phyloP scores from a whole-genome alignment of 2,888 invertebrate genomes.

The Nineta flava region DNA sequence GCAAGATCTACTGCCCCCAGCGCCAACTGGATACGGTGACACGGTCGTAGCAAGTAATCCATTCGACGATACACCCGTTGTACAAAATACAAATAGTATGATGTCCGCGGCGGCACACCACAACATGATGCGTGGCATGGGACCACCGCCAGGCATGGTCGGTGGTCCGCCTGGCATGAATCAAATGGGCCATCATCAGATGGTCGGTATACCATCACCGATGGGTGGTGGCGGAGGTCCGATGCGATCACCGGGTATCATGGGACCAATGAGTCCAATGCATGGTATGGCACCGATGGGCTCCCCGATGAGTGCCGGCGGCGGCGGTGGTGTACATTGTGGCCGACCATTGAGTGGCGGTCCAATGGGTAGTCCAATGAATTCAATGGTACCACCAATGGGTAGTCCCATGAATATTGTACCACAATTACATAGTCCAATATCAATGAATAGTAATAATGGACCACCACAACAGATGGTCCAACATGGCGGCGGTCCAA shows the following conservation, averaged over 20 bases:
- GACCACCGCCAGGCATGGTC: conserved; percentile 14
- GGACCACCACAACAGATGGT: conserved; percentile 33
- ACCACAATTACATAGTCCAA: conserved; percentile 59
- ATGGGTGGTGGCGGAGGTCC: conserved; percentile 20
- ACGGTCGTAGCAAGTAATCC: conserved; percentile 90
- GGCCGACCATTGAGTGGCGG: conserved; percentile 25
- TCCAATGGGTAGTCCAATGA: conserved; percentile 60
- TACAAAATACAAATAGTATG: conserved; percentile 17
- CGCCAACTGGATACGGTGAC: conserved; percentile 77
- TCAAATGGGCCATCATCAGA: conserved; percentile 40
- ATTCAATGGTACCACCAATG: conserved; percentile 40
- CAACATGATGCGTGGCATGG: conserved; percentile 25
- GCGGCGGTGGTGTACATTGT: conserved; percentile 25
- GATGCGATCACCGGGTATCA: conserved; percentile 17
- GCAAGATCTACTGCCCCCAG: conserved; percentile 69
- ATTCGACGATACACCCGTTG: conserved; percentile 75
- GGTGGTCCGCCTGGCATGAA: conserved; percentile 26
- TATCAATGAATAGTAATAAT: conserved; percentile 40
- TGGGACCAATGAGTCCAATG: conserved; percentile 13
- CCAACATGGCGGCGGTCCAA: conserved; percentile 18
- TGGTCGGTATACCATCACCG: conserved; percentile 35
- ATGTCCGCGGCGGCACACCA: conserved; percentile 15
- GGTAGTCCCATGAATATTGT: conserved; percentile 43
- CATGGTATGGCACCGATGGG: conserved; percentile 50
- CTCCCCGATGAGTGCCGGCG: conserved; percentile 37